phyloP scores from a whole-genome alignment of 2,113 vertebrate species.

The Triplophysa rosa region DNA sequence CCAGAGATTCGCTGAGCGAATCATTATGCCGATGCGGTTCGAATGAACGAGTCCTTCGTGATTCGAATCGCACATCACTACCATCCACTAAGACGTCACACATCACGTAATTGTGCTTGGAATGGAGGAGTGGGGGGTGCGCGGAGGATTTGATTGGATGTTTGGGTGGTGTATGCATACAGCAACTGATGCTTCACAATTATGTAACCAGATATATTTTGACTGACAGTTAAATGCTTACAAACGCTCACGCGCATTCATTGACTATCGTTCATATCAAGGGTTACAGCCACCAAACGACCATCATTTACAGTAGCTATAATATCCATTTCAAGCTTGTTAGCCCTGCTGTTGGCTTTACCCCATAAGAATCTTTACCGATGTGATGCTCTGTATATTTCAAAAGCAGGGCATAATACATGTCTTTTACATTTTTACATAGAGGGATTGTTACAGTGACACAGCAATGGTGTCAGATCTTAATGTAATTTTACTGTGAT shows the following conservation, averaged over 20 bases:
- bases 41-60: not conserved
- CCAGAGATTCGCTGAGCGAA: not conserved
- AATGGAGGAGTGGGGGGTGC: slow-evolving; percentile 66
- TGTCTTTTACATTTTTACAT: too few species aligned
- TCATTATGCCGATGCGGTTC: slow-evolving; percentile 1
- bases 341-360: slow-evolving; percentile 3
- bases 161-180: slow-evolving; percentile 46
- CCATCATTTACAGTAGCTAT: slow-evolving; percentile 20
- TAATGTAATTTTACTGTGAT: too few species aligned
- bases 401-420: not conserved
- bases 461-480: not conserved
- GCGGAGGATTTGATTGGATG: slow-evolving; percentile 61
- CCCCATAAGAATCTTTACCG: not conserved
- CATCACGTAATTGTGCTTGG: slow-evolving; percentile 74
- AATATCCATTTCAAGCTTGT: slow-evolving; percentile 11
- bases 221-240: slow-evolving; percentile 20
- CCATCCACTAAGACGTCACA: slow-evolving; percentile 74
- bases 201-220: slow-evolving; percentile 62
- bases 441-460: not conserved
- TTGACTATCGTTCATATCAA: not conserved
- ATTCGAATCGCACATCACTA: slow-evolving; percentile 61
- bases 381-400: not conserved
- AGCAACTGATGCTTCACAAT: slow-evolving; percentile 68
- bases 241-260: not conserved
- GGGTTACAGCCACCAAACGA: slow-evolving; percentile 1